These are phyloP conservation scores for Anadara kagoshimensis DNA, from an alignment of 1,140 invertebrate species.

Conservation along the genomic window DNA sequence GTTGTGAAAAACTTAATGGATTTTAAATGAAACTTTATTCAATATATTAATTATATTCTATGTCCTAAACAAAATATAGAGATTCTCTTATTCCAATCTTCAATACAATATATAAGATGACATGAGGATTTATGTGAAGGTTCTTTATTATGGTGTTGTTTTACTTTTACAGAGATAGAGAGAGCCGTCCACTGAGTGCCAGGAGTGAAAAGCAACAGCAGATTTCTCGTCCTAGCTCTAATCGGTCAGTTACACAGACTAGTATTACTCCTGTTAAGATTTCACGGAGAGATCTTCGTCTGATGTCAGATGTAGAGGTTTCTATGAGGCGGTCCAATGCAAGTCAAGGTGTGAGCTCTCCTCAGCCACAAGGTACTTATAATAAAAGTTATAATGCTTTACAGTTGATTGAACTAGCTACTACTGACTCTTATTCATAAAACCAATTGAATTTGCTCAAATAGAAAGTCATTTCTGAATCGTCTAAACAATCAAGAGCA, in stretches of 20 bases:
- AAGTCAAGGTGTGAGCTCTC: conserved; percentile 44
- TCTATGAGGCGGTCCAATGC: conserved; percentile 65
- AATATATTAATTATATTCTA: no score
- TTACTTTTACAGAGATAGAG: conserved; percentile 6
- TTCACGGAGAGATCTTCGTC: conserved; percentile 69
- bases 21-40: no score
- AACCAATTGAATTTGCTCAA: no score
- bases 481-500: no score
- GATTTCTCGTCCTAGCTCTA: conserved; percentile 38
- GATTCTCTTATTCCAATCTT: no score
- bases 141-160: neutral
- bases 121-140: no score
- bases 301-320: conserved; percentile 70
- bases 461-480: no score
- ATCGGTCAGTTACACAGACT: conserved; percentile 31
- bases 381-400: neutral
- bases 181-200: conserved; percentile 22
- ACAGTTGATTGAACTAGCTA: neutral
- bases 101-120: no score
- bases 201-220: conserved; percentile 35
- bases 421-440: neutral
- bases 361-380: conserved; percentile 51
- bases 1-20: neutral
- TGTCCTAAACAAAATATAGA: no score
- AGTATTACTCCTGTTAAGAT: conserved; percentile 68